A percentile compares a stretch with the other conserved stretches of the same genome.
These are phyloP conservation scores for Osmerus mordax DNA, from an alignment of 2,113 vertebrate species.

Conservation along the genomic window DNA sequence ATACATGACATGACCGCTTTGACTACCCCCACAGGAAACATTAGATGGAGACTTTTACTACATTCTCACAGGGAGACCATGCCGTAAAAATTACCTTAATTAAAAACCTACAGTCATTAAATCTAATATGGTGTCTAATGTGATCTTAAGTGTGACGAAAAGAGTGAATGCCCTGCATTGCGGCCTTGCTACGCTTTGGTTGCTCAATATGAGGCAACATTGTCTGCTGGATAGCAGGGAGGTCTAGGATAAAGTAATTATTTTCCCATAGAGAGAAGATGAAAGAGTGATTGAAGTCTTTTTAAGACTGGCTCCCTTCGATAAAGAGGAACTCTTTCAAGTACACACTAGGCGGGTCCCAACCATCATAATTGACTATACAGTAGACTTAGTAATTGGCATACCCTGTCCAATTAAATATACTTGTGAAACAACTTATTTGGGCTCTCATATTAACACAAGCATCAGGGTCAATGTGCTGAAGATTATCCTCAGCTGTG, in stretches of 20 bases:
- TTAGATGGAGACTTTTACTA: no score
- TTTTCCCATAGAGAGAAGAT: neutral
- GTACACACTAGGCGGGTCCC: neutral
- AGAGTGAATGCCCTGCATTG: neutral
- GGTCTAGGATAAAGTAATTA: conserved; percentile 2
- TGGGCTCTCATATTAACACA: neutral
- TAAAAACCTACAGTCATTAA: no score
- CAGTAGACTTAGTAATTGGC: neutral
- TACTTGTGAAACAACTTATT: neutral
- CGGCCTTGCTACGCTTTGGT: neutral
- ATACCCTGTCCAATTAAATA: neutral
- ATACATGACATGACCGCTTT: no score
- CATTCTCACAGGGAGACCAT: no score
- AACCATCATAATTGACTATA: neutral
- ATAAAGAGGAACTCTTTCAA: conserved; percentile 3
- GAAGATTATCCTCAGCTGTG: neutral
- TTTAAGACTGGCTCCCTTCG: neutral
- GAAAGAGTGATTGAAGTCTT: conserved; percentile 6
- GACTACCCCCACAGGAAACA: no score
- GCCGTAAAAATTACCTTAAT: no score
- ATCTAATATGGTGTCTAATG: no score
- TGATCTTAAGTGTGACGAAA: no score
- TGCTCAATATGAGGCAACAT: neutral
- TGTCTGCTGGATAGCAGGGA: neutral
- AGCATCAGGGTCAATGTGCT: neutral